A percentile compares a stretch with the other conserved stretches of the same genome.
Evolutionary conservation across 2,888 invertebrate genomes (phyloP).

Genomic region (Diachrysia chrysitis): DNA sequence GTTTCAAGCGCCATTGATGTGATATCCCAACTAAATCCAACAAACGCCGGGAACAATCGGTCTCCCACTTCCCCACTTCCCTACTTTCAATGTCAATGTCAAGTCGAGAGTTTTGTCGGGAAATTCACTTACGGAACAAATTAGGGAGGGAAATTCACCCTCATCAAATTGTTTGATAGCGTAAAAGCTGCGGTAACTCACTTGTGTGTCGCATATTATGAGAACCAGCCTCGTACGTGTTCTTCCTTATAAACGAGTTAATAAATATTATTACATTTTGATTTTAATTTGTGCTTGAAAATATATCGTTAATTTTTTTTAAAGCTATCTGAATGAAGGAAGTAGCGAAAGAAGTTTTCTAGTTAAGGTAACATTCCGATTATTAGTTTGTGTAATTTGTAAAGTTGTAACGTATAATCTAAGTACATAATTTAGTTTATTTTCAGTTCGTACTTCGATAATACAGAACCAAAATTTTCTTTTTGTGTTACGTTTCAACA

Average conservation of each 20-base stretch:
- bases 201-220: conserved; percentile 37
- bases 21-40: conserved; percentile 30
- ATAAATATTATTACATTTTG: conserved; percentile 1
- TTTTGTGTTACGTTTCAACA: too few relatives aligned
- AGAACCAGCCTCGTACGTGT: conserved; percentile 8
- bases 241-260: conserved; percentile 17
- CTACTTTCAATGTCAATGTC: conserved; percentile 61
- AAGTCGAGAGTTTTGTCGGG: conserved; percentile 43
- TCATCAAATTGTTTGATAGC: conserved; percentile 53
- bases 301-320: neutral
- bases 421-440: too few relatives aligned
- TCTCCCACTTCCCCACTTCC: conserved; percentile 41
- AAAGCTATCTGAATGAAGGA: too few relatives aligned
- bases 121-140: conserved; percentile 52
- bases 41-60: conserved; percentile 36
- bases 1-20: conserved; percentile 33
- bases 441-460: too few relatives aligned
- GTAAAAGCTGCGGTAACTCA: conserved; percentile 52
- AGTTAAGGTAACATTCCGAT: too few relatives aligned
- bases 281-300: neutral
- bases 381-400: too few relatives aligned
- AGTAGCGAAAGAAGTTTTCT: too few relatives aligned
- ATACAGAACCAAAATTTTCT: too few relatives aligned
- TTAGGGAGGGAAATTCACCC: conserved; percentile 49
- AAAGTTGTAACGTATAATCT: too few relatives aligned